phyloP scores from a whole-genome alignment of 2,113 vertebrate species.

The Notothenia coriiceps region DNA sequence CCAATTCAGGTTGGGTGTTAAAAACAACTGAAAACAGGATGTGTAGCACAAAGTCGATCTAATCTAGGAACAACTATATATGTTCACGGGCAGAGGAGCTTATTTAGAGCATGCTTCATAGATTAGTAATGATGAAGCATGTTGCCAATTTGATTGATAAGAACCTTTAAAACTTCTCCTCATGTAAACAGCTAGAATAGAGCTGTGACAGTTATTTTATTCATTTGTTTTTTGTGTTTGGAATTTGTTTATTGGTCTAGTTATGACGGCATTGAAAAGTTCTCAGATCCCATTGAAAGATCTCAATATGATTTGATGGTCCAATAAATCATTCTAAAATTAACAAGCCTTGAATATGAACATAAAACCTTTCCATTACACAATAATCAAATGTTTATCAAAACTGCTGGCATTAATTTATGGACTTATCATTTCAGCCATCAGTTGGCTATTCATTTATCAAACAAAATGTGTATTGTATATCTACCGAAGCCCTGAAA shows the following conservation, averaged over 20 bases:
- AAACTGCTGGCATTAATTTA: neutral
- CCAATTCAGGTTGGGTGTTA: conserved; percentile 17
- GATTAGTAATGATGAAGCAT: neutral
- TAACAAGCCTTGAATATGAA: neutral
- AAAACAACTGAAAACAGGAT: neutral
- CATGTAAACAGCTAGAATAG: neutral
- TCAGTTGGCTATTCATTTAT: neutral
- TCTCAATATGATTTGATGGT: neutral
- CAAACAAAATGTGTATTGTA: neutral
- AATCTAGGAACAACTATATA: neutral
- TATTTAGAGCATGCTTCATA: too few species aligned
- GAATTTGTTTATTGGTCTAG: too few species aligned
- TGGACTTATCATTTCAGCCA: neutral
- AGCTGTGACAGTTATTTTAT: too few species aligned
- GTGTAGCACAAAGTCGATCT: neutral
- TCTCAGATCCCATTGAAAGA: neutral
- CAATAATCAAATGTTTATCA: neutral
- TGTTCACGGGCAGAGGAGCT: neutral
- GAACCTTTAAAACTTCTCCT: neutral
- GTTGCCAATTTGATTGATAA: neutral
- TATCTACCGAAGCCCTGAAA: neutral
- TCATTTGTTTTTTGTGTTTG: neutral
- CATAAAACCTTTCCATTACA: neutral
- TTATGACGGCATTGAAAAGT: neutral
- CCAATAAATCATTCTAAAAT: neutral